These are phyloP conservation scores for Schizaphis graminum DNA, from an alignment of 2,888 invertebrate species.

Conservation along the genomic window DNA sequence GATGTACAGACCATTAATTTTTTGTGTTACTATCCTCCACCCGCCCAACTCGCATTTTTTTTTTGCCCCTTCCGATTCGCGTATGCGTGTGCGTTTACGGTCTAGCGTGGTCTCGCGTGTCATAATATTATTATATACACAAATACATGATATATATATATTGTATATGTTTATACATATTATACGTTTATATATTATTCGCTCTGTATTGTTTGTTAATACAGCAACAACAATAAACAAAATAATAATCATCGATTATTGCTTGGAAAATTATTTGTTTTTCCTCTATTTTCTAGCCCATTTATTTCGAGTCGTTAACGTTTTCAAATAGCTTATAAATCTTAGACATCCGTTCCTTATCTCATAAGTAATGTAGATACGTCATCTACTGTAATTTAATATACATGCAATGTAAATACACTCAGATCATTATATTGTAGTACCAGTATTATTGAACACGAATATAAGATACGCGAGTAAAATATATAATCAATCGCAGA, in stretches of 20 bases:
- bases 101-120: neutral
- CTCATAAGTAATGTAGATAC: neutral
- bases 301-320: neutral
- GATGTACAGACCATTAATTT: slow-evolving; percentile 59
- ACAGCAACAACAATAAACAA: neutral
- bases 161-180: too few relatives aligned
- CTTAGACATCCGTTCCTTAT: neutral
- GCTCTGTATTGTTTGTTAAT: slow-evolving; percentile 21
- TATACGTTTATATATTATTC: neutral
- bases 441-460: neutral
- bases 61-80: neutral
- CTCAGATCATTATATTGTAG: neutral
- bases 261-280: neutral
- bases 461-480: neutral
- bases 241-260: slow-evolving; percentile 19
- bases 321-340: neutral
- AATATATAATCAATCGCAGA: neutral
- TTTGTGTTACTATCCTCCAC: slow-evolving; percentile 10
- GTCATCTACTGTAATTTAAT: neutral
- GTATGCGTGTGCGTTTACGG: neutral
- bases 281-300: slow-evolving; percentile 7
- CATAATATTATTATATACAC: neutral
- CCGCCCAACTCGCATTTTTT: neutral
- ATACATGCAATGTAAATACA: neutral
- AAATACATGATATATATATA: neutral